These are phyloP conservation scores for Tragelaphus scriptus DNA, from an alignment of 2,113 vertebrate genomes.

Conservation along the genomic window DNA sequence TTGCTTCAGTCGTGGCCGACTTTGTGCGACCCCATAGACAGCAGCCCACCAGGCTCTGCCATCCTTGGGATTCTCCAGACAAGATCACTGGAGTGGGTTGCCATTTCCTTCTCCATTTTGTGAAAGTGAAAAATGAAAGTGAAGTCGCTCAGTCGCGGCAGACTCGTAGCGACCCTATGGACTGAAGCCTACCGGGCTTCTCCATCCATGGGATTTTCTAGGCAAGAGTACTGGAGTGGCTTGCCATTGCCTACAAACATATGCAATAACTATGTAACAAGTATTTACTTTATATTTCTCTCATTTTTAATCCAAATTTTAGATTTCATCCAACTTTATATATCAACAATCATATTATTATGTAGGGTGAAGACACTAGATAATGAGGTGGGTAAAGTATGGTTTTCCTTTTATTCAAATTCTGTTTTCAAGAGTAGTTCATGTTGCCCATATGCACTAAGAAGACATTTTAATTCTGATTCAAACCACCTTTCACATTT, in stretches of 20 bases:
- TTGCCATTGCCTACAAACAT: neutral
- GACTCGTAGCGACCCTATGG: too few species aligned
- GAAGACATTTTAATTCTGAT: neutral
- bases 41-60: too few species aligned
- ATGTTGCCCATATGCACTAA: neutral
- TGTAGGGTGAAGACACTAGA: neutral
- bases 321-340: neutral
- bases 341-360: neutral
- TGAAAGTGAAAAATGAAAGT: too few species aligned
- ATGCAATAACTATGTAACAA: neutral
- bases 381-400: neutral
- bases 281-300: neutral
- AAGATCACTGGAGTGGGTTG: too few species aligned
- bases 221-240: too few species aligned
- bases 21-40: too few species aligned
- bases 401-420: neutral
- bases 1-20: too few species aligned
- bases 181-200: too few species aligned
- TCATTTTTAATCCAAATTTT: neutral
- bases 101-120: too few species aligned
- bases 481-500: neutral
- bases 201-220: too few species aligned
- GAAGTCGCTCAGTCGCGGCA: too few species aligned
- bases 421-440: neutral
- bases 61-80: too few species aligned